A percentile compares a stretch with the other conserved stretches of the same genome.
phyloP scores from a whole-genome alignment of 2,888 invertebrate genomes.

The Sinohyriopsis cumingii region DNA sequence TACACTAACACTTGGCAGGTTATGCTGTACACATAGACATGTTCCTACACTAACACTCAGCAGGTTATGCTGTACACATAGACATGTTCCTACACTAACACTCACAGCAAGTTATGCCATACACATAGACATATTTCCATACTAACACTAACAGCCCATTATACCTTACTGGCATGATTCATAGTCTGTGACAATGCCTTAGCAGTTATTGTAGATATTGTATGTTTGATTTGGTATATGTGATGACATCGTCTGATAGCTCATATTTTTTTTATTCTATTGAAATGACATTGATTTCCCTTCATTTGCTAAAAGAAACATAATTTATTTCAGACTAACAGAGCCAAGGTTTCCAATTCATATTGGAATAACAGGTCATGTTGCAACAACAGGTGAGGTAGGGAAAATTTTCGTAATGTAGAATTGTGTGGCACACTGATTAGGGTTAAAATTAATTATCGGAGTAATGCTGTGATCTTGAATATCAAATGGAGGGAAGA shows the following conservation, averaged over 20 bases:
- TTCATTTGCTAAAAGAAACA: not conserved
- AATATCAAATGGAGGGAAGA: not conserved
- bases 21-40: no score
- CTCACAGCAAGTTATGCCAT: no score
- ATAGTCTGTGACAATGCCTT: no score
- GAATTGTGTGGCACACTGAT: not conserved
- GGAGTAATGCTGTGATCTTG: not conserved
- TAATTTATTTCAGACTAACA: constrained; percentile 49
- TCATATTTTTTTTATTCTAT: not conserved
- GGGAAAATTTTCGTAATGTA: constrained; percentile 52
- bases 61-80: no score
- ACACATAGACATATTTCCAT: no score
- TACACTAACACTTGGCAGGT: no score
- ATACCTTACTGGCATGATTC: no score
- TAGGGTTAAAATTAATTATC: not conserved
- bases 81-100: no score
- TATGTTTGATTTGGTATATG: not conserved
- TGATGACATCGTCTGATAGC: not conserved
- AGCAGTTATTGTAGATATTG: no score
- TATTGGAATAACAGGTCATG: constrained; percentile 94
- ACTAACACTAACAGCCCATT: no score
- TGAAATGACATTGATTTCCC: no score
- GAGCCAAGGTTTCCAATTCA: constrained; percentile 89
- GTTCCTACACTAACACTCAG: no score
- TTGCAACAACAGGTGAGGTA: constrained; percentile 96